Percentiles rank a stretch among this genome's conserved stretches.
phyloP scores from a whole-genome alignment of 1,140 invertebrate genomes.

The Zaprionus capensis region DNA sequence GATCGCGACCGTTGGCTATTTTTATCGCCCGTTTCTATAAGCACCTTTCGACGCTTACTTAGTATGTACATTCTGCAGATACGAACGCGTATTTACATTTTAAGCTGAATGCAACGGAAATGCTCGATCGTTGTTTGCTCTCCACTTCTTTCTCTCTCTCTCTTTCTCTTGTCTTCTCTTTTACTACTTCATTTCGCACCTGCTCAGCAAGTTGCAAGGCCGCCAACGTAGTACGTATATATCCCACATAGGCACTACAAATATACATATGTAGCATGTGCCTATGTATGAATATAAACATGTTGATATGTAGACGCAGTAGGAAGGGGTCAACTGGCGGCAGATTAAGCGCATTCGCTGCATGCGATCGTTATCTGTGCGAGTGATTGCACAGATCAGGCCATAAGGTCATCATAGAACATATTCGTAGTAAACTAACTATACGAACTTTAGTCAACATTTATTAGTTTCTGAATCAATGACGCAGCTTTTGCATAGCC shows the following conservation, averaged over 20 bases:
- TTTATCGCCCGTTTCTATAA: neutral
- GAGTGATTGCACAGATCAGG: neutral
- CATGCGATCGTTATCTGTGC: slow-evolving; percentile 5
- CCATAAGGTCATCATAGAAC: neutral
- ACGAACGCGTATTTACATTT: slow-evolving; percentile 46
- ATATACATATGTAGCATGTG: neutral
- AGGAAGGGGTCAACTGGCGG: neutral
- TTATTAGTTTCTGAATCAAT: neutral
- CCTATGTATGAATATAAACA: no score
- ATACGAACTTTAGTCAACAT: neutral
- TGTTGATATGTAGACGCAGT: no score
- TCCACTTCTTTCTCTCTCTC: slow-evolving; percentile 32
- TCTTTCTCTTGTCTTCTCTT: slow-evolving; percentile 26
- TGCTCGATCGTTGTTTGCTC: slow-evolving; percentile 15
- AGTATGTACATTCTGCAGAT: neutral
- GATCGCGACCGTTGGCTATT: neutral
- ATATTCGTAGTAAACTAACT: neutral
- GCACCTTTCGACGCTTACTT: neutral
- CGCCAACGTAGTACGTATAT: slow-evolving; percentile 37
- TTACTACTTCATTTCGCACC: slow-evolving; percentile 38
- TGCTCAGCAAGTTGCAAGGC: slow-evolving; percentile 69
- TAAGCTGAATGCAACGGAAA: slow-evolving; percentile 46
- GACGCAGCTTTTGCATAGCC: neutral
- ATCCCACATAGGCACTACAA: neutral
- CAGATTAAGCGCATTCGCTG: neutral